phyloP scores from a whole-genome alignment of 2,888 invertebrate species.

The Athalia rosae region DNA sequence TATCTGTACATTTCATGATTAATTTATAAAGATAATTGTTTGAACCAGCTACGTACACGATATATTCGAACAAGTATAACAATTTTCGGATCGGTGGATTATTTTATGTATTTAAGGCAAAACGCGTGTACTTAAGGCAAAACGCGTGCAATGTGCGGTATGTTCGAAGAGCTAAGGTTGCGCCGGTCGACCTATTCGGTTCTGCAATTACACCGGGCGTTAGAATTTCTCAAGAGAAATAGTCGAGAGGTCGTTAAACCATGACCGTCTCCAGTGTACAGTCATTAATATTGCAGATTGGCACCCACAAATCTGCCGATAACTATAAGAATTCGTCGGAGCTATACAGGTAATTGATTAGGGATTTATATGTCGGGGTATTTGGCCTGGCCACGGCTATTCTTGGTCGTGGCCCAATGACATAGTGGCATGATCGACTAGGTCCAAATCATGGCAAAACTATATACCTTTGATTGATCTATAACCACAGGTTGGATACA shows the following conservation, averaged over 20 bases:
- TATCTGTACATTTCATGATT: no score
- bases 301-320: background rate
- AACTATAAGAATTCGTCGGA: background rate
- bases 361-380: conserved; percentile 56
- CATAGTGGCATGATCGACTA: conserved; percentile 49
- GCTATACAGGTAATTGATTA: conserved; percentile 51
- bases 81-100: no score
- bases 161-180: no score
- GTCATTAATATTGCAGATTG: background rate
- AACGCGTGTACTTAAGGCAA: no score
- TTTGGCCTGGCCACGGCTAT: conserved; percentile 55
- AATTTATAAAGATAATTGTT: no score
- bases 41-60: no score
- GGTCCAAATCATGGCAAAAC: conserved; percentile 30
- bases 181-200: background rate
- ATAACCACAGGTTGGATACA: background rate
- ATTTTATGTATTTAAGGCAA: no score
- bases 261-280: conserved; percentile 12
- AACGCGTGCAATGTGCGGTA: no score
- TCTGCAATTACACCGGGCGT: conserved; percentile 12
- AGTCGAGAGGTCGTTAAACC: conserved; percentile 36
- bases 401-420: conserved; percentile 56
- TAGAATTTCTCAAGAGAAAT: conserved; percentile 39
- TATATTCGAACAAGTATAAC: no score
- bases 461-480: conserved; percentile 7